phyloP scores from a whole-genome alignment of 2,113 vertebrate genomes.

The Bos taurus region ARS-UCD2.0 NC_037338.1:23974501-23975000 shows the following conservation, averaged over 20 bases:
- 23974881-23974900: neutral
- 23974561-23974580: neutral
- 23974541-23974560: neutral
- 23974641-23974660: neutral
- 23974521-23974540: neutral
- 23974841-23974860: neutral
- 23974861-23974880: neutral
- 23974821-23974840: neutral
- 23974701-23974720: neutral
- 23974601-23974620: neutral
- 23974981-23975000: neutral
- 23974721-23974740: neutral
- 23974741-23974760: neutral
- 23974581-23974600: neutral
- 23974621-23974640: neutral
- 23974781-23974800: neutral
- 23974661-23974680: neutral
- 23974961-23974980: neutral
- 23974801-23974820: neutral
- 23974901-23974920: neutral
- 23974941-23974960: neutral
- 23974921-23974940: neutral
- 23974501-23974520: neutral
- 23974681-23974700: neutral
- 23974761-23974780: neutral